Percentiles rank a stretch among this genome's conserved stretches.
Conservation (phyloP, 2,113 vertebrate species). For the Tachuris rubrigastra region DNA sequence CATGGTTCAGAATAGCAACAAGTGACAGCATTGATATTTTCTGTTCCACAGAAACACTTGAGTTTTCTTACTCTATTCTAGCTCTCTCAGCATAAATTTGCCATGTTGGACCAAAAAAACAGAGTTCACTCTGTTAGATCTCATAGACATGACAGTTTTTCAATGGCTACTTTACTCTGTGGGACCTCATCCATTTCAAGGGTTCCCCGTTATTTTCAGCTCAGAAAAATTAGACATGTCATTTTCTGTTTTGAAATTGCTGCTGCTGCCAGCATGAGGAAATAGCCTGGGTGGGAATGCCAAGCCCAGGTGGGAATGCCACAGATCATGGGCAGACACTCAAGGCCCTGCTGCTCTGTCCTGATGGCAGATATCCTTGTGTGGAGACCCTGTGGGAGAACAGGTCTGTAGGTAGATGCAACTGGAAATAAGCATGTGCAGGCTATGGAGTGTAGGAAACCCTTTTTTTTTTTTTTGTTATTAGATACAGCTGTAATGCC, state of each 20-base stretch:
- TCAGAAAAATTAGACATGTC: neutral
- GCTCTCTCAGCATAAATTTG: neutral
- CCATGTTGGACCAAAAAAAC: neutral
- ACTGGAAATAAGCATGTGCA: neutral
- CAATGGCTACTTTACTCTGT: neutral
- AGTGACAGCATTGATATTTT: neutral
- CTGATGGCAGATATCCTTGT: neutral
- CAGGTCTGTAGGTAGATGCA: neutral
- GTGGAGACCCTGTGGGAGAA: neutral
- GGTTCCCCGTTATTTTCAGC: neutral
- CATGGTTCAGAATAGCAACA: neutral
- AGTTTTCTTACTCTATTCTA: neutral
- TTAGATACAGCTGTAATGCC: neutral
- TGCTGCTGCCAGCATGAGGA: neutral
- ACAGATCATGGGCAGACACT: rapidly evolving
- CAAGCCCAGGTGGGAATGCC: neutral
- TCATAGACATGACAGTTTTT: neutral
- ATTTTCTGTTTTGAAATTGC: neutral
- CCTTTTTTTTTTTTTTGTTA: neutral
- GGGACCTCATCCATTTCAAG: neutral
- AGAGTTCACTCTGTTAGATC: neutral
- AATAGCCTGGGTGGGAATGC: neutral
- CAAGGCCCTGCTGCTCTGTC: neutral
- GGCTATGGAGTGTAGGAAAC: neutral
- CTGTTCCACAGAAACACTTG: neutral